Conservation (phyloP, 2,113 vertebrate genomes). For the Vicugna pacos region DNA sequence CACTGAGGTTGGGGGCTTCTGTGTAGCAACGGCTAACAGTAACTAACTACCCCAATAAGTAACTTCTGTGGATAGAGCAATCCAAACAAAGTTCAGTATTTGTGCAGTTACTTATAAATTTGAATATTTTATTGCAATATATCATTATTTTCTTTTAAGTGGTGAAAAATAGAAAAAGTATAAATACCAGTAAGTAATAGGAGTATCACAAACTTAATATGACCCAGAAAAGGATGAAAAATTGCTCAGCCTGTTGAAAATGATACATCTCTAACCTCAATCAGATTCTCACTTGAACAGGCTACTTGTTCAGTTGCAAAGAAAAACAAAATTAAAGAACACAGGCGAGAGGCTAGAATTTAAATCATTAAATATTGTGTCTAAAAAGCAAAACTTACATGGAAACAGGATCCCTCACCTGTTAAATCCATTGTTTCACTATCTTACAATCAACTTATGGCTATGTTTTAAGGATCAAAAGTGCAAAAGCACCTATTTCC, state of each 20-base stretch:
- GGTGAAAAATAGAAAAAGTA: background rate
- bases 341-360: background rate
- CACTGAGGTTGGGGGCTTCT: background rate
- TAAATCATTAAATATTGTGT: background rate
- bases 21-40: background rate
- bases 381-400: slow-evolving; percentile 22
- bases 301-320: background rate
- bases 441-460: slow-evolving; percentile 12
- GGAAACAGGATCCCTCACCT: background rate
- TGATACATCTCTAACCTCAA: background rate
- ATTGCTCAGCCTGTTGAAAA: background rate
- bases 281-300: background rate
- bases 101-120: background rate
- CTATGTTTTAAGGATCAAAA: slow-evolving; percentile 62
- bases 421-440: slow-evolving; percentile 5
- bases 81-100: background rate
- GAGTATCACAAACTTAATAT: background rate
- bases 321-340: slow-evolving; percentile 51
- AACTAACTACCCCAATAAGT: background rate
- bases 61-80: background rate
- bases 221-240: slow-evolving; percentile 26
- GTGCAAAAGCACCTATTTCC: slow-evolving; percentile 16
- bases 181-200: background rate
- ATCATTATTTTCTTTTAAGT: background rate
- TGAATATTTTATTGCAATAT: background rate